Percentiles rank a stretch among this genome's conserved stretches.
These are phyloP conservation scores for Cloeon dipterum DNA, from an alignment of 2,888 invertebrate genomes.

Conservation along the genomic window DNA sequence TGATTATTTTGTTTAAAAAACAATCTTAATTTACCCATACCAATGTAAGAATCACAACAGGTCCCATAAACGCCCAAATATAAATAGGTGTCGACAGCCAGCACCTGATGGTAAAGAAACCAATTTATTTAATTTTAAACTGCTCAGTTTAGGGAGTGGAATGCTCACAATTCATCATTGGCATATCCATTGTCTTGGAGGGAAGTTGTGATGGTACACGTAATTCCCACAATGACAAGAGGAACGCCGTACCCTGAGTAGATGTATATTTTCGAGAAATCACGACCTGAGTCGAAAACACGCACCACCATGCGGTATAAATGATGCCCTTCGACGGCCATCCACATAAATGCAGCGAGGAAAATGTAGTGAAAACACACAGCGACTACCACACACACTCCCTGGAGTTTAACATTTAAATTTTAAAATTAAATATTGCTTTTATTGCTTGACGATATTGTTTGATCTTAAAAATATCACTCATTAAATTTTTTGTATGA, in stretches of 20 bases:
- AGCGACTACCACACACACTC: conserved; percentile 18
- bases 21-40: too few relatives aligned
- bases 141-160: background rate
- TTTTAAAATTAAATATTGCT: background rate
- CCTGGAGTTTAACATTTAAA: conserved; percentile 6
- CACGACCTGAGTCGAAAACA: conserved; percentile 21
- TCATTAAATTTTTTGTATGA: too few relatives aligned
- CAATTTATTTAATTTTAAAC: background rate
- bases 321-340: conserved; percentile 25
- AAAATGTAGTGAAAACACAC: conserved; percentile 22
- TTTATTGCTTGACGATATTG: background rate
- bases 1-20: too few relatives aligned
- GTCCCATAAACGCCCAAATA: conserved; percentile 12
- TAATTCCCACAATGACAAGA: conserved; percentile 7
- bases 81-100: conserved; percentile 11
- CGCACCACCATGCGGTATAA: conserved; percentile 23
- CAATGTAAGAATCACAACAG: conserved; percentile 10
- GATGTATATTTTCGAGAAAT: conserved; percentile 18
- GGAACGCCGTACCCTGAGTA: conserved; percentile 19
- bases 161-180: conserved; percentile 6
- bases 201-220: conserved; percentile 5
- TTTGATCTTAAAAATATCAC: too few relatives aligned
- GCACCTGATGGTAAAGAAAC: conserved; percentile 10
- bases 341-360: conserved; percentile 24
- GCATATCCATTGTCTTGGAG: conserved; percentile 8